A percentile compares a stretch with the other conserved stretches of the same genome.
These are phyloP conservation scores for Scaptomyza parva DNA, from an alignment of 2,888 invertebrate species.

Conservation along the genomic window DNA sequence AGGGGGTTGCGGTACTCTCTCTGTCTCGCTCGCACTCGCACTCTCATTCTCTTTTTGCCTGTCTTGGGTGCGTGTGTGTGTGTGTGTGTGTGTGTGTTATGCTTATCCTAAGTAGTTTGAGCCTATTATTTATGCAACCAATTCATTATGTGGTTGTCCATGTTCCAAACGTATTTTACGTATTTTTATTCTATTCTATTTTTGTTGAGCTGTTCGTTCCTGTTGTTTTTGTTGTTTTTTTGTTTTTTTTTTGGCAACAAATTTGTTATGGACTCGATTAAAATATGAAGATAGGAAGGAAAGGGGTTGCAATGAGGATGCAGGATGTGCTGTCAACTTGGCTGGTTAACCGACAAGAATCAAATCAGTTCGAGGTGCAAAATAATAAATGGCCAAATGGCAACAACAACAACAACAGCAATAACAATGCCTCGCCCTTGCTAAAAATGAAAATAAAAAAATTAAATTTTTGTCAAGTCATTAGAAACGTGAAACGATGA, in stretches of 20 bases:
- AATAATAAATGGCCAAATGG: slow-evolving; percentile 58
- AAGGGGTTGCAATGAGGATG: slow-evolving; percentile 34
- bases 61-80: slow-evolving; percentile 14
- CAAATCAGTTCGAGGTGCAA: slow-evolving; percentile 56
- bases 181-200: slow-evolving; percentile 38
- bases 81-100: slow-evolving; percentile 37
- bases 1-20: slow-evolving; percentile 50
- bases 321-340: slow-evolving; percentile 37
- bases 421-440: slow-evolving; percentile 23
- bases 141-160: slow-evolving; percentile 73
- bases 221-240: neutral
- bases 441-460: slow-evolving; percentile 56
- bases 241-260: slow-evolving; percentile 35
- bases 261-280: slow-evolving; percentile 39
- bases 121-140: slow-evolving; percentile 75
- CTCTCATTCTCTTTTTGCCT: slow-evolving; percentile 13
- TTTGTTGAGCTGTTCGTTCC: slow-evolving; percentile 2
- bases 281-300: slow-evolving; percentile 4
- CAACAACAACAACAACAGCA: slow-evolving; percentile 23
- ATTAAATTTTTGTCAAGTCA: slow-evolving; percentile 67
- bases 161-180: slow-evolving; percentile 25
- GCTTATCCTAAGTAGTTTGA: slow-evolving; percentile 68
- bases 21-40: neutral
- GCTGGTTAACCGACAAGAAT: slow-evolving; percentile 43
- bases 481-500: slow-evolving; percentile 59